Base-by-base conservation (phyloP, 2,113 vertebrate genomes). In the Hipposideros armiger region DNA sequence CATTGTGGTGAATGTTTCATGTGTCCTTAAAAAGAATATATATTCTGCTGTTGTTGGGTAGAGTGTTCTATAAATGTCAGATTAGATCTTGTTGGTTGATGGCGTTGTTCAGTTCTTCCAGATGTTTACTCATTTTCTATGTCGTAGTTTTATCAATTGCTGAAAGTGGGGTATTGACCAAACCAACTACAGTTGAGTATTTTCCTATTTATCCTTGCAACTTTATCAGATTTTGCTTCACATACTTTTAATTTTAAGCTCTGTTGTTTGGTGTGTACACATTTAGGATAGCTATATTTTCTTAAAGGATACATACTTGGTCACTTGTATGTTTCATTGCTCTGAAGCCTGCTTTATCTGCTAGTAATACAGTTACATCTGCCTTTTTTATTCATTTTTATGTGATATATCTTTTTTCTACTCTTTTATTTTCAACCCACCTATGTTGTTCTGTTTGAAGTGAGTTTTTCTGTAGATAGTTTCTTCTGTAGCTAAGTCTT, bases 381-480 rank as follows among this genome's bases (percentile, higher is more conserved):
- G 26, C 47, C 40, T 76, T 74, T 91, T 86, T 69, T 66, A 17
- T 36, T 69, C 67, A 50, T 50, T 50, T 50, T 13, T 50, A 11
- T 50, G 47, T 50, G 47, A 50, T 50, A 4, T 50, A 13, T 50
- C 24, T 66, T 80, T 93, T 90, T 32, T 26, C 15, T 45, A 67
- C 47, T 24, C 50, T 81, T 74, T 93, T 36, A 69, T n/a, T 88
- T 77, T 84, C 8, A 45, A n/a, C 20, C 24, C 73, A 47, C 24
- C n/a, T 67, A 17, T 66, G 24, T 77, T 54, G 17, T 69, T 96
- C 54, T 36, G 26, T 78, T 85, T 82, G 42, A 82, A 69, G 22
- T 69, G 40, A 74, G 72, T 87, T 82, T 94, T 91, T 45, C 91
- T 88, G n/a, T 62, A 81, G 24, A 67, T 6, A 82, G n/a, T 45